Conservation (phyloP, 2,797 vertebrate genomes). For the Knipowitschia caucasica region DNA sequence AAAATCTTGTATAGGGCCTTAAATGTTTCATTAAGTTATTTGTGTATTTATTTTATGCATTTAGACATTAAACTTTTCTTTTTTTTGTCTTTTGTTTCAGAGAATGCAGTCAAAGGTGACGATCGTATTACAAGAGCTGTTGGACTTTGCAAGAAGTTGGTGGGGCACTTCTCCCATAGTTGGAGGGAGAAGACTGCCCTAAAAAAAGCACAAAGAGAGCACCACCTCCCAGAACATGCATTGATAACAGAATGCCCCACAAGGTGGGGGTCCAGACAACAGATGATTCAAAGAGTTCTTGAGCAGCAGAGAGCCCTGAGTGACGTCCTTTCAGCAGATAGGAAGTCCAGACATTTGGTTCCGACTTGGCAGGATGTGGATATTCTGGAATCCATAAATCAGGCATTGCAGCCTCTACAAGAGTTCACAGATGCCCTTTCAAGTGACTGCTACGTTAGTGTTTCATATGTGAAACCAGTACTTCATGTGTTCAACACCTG, state of each 20-base stretch:
- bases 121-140: neutral
- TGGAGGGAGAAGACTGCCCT: no score
- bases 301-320: neutral
- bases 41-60: no score
- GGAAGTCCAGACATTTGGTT: slow-evolving; percentile 4
- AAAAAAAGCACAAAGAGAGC: no score
- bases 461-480: neutral
- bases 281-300: neutral
- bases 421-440: slow-evolving; percentile 1
- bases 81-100: neutral
- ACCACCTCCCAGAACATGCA: slow-evolving; percentile 13
- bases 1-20: no score
- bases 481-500: neutral
- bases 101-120: slow-evolving; percentile 7
- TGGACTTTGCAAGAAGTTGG: slow-evolving; percentile 12
- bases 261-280: neutral
- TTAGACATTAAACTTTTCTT: neutral
- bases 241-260: neutral
- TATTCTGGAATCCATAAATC: neutral
- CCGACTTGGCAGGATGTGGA: neutral
- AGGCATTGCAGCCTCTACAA: slow-evolving; percentile 4
- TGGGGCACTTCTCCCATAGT: slow-evolving; percentile 9
- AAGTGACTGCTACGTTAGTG: neutral
- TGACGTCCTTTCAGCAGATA: neutral
- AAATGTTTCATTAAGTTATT: no score